Conservation (phyloP, 1,140 invertebrate species). For the Drosophila malerkotliana region DNA sequence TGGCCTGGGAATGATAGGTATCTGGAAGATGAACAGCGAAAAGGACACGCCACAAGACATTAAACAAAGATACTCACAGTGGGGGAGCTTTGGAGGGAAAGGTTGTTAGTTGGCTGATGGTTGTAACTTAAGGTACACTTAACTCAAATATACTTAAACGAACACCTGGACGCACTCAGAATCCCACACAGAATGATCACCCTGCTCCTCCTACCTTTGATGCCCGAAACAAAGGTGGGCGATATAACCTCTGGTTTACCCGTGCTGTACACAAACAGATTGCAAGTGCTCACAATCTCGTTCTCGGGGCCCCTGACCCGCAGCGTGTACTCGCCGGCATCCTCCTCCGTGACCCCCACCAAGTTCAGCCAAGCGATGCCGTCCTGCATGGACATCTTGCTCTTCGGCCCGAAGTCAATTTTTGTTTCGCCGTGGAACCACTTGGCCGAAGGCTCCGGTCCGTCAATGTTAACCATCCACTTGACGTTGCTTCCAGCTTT, state of each 20-base stretch:
- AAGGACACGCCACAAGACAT: slow-evolving; percentile 48
- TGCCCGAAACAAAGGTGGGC: slow-evolving; percentile 78
- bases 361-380: slow-evolving; percentile 89
- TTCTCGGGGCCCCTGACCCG: slow-evolving; percentile 86
- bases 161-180: slow-evolving; percentile 43
- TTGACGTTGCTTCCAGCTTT: slow-evolving; percentile 87
- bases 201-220: slow-evolving; percentile 73
- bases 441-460: slow-evolving; percentile 88
- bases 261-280: slow-evolving; percentile 75
- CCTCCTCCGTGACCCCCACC: slow-evolving; percentile 84
- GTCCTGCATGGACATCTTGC: slow-evolving; percentile 85
- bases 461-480: slow-evolving; percentile 91
- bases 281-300: slow-evolving; percentile 80
- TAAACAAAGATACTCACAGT: slow-evolving; percentile 45
- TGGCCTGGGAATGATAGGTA: slow-evolving; percentile 75
- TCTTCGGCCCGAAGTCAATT: slow-evolving; percentile 83
- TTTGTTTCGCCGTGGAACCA: slow-evolving; percentile 88
- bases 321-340: slow-evolving; percentile 87
- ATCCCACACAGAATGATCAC: slow-evolving; percentile 2
- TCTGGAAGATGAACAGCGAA: slow-evolving; percentile 59
- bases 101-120: slow-evolving; percentile 24
- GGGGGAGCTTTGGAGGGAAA: not conserved
- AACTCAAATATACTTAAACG: slow-evolving; percentile 28
- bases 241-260: slow-evolving; percentile 64
- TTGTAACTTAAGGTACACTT: slow-evolving; percentile 7